phyloP scores from a whole-genome alignment of 2,888 invertebrate species.

The Drosophila suboccidentalis region DNA sequence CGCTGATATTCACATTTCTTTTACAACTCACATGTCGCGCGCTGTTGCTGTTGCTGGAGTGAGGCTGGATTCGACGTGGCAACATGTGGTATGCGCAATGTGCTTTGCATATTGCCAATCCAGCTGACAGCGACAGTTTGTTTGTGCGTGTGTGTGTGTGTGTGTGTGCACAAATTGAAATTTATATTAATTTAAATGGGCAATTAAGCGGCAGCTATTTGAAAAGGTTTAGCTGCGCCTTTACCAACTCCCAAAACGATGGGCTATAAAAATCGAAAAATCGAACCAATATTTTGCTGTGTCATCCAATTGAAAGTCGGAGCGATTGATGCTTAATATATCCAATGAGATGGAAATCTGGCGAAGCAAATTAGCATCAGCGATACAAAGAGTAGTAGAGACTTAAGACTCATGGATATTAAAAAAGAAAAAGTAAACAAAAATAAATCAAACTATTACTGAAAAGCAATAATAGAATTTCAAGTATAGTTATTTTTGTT shows the following conservation, averaged over 20 bases:
- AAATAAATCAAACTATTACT: background rate
- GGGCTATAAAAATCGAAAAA: constrained; percentile 46
- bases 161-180: constrained; percentile 68
- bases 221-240: constrained; percentile 64
- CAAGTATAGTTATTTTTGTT: background rate
- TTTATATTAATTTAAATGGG: constrained; percentile 79
- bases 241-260: constrained; percentile 28
- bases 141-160: constrained; percentile 21
- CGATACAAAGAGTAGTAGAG: constrained; percentile 7
- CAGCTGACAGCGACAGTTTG: constrained; percentile 22
- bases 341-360: constrained; percentile 22
- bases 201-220: constrained; percentile 74
- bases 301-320: constrained; percentile 70
- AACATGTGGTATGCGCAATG: constrained; percentile 74
- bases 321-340: constrained; percentile 30
- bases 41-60: constrained; percentile 12
- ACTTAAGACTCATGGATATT: constrained; percentile 8
- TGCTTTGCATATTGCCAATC: constrained; percentile 70
- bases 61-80: constrained; percentile 40
- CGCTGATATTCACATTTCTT: constrained; percentile 76
- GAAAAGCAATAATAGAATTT: background rate
- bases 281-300: constrained; percentile 38
- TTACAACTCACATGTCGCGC: constrained; percentile 65
- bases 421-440: background rate
- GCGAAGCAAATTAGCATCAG: constrained; percentile 19